Evolutionary conservation across 2,113 vertebrate genomes (phyloP).

Genomic region (Junco hyemalis): DNA sequence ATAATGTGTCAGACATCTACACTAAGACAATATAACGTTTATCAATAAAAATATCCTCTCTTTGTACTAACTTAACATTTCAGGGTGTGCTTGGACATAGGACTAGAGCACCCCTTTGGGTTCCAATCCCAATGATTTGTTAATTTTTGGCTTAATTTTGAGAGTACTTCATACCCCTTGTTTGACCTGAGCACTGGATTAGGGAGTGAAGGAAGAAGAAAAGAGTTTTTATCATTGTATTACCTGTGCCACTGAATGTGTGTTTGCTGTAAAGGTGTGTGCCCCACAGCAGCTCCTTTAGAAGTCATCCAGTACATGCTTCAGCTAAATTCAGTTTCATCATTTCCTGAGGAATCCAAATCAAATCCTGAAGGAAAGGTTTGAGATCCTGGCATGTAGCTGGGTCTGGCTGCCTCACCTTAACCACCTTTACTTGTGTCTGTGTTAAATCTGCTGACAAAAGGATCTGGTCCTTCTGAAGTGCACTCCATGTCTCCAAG

Average conservation of each 20-base stretch:
- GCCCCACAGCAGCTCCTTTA: neutral
- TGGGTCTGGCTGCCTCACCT: neutral
- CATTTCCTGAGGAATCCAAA: too few species aligned
- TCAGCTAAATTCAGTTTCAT: too few species aligned
- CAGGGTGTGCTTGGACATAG: slow-evolving; percentile 12
- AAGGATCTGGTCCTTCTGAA: neutral
- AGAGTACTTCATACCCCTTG: neutral
- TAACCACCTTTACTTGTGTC: neutral
- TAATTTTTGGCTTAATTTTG: neutral
- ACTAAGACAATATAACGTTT: slow-evolving; percentile 56
- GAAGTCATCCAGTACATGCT: neutral
- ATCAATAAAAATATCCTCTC: slow-evolving; percentile 49
- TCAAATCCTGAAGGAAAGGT: neutral
- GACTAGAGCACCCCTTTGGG: neutral
- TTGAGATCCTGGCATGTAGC: neutral
- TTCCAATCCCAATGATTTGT: neutral
- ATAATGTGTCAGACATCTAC: slow-evolving; percentile 36
- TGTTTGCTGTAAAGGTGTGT: neutral
- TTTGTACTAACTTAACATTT: slow-evolving; percentile 29
- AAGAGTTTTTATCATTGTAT: neutral
- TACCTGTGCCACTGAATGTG: neutral
- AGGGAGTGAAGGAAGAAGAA: neutral
- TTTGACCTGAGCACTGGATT: neutral
- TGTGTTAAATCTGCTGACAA: neutral
- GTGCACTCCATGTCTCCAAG: rapidly evolving